These are phyloP conservation scores for Euphydryas editha DNA, from an alignment of 2,888 invertebrate genomes.

Conservation along the genomic window DNA sequence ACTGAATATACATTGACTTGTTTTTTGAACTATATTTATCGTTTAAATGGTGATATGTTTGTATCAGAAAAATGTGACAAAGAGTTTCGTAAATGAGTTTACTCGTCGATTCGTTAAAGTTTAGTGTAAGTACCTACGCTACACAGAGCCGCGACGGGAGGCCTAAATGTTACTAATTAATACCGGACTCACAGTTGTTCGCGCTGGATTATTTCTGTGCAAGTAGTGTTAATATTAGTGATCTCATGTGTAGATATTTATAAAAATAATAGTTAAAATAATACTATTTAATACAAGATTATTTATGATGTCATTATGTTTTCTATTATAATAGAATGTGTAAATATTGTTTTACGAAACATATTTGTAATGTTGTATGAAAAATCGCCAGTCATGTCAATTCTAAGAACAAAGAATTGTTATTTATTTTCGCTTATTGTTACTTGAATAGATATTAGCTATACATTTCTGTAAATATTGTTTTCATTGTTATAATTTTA, in stretches of 20 bases:
- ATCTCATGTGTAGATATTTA: constrained; percentile 66
- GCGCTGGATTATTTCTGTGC: constrained; percentile 8
- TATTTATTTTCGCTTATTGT: constrained; percentile 75
- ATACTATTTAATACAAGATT: constrained; percentile 31
- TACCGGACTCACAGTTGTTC: constrained; percentile 8
- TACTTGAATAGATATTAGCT: constrained; percentile 57
- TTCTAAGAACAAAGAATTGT: constrained; percentile 50
- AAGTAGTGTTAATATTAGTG: constrained; percentile 49
- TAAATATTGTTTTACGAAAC: constrained; percentile 27
- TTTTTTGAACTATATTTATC: not conserved
- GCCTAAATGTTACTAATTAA: constrained; percentile 31
- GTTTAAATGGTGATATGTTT: not conserved
- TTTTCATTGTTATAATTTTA: constrained; percentile 63
- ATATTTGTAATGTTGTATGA: constrained; percentile 29
- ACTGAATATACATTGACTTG: not conserved
- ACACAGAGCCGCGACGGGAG: constrained; percentile 34
- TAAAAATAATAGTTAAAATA: constrained; percentile 31
- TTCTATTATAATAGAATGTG: constrained; percentile 14
- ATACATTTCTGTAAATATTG: constrained; percentile 72
- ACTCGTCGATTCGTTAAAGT: constrained; percentile 10
- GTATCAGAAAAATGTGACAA: constrained; percentile 3
- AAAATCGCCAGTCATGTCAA: constrained; percentile 17
- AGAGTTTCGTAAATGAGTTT: constrained; percentile 14
- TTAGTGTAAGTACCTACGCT: constrained; percentile 16
- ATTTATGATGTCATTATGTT: constrained; percentile 40